Evolutionary conservation across 2,888 invertebrate species (phyloP), one percentile per base, ranked within the genome.

Genomic region (Pandemis corylana): DNA sequence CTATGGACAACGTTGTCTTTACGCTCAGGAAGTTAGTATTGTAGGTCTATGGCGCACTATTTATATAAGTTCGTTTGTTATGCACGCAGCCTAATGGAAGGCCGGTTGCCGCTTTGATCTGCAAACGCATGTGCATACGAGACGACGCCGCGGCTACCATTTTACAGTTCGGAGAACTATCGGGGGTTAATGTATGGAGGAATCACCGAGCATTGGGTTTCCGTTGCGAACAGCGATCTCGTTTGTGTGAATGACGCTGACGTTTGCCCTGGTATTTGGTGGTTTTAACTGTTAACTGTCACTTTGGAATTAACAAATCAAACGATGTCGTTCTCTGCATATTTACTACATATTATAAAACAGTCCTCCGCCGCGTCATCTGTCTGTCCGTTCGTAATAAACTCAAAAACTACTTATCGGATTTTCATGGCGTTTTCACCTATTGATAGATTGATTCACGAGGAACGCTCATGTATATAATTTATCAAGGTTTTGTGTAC

Each of bases 31-130:
- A 56, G 15, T 7, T 7, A 56, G 9, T n/a, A 28, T 59, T 49
- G 65, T 65, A 13, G 49, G 61, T 49, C 64, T 7, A 28, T 41
- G 41, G 20, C 36, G n/a, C 62, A 75, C 66, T 75, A 70, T 70
- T 75, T 62, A 75, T 66, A 66, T 62, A 53, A 66, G 74, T 75
- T 20, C 65, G 74, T 67, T 75, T 75, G 74, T 66, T 70, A 75
- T 70, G 66, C 66, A 70, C 63, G 64, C 73, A 56, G 70, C 66
- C 74, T 70, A 75, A 75, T 70, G 70, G 70, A 49, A 79, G 79
- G 81, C 78, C 80, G 81, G 81, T 78, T 77, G 77, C 79, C 80
- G 77, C 82, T 82, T 83, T 82, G 82, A 82, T 82, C 81, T 82
- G 75, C 75, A 67, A 71, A 77, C 76, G 76, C 78, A 77, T 77